Percentiles rank a stretch among this genome's conserved stretches.
Evolutionary conservation across 2,113 vertebrate genomes (phyloP).

Genomic region (Callipepla squamata): DNA sequence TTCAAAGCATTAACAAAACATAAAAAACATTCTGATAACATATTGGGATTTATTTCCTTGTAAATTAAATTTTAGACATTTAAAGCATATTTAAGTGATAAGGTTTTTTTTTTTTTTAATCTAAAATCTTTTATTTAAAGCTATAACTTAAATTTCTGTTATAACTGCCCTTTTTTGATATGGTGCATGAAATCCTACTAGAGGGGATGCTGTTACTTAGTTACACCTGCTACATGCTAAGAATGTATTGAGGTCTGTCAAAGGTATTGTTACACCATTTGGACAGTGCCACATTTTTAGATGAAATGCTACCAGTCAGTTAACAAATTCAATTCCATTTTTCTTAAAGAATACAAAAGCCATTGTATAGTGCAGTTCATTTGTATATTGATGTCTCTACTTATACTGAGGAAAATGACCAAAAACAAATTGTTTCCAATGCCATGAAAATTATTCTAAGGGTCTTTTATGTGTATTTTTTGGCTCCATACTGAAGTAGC

Average conservation of each 20-base stretch:
- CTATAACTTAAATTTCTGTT: background rate
- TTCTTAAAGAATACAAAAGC: background rate
- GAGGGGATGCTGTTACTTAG: background rate
- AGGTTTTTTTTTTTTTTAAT: background rate
- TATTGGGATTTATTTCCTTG: background rate
- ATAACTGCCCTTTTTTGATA: background rate
- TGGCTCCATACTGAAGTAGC: conserved; percentile 13
- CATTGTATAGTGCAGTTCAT: background rate
- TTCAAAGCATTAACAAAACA: background rate
- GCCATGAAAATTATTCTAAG: conserved; percentile 67
- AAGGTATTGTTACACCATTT: background rate
- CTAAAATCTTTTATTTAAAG: background rate
- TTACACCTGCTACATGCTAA: conserved; percentile 13
- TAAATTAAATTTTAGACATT: background rate
- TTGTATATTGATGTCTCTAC: background rate
- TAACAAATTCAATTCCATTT: background rate
- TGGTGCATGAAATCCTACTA: background rate
- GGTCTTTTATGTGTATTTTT: conserved; percentile 42
- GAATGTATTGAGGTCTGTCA: background rate
- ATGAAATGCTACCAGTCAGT: background rate
- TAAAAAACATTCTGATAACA: background rate
- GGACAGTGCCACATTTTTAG: background rate
- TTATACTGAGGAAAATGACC: background rate
- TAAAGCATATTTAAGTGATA: background rate
- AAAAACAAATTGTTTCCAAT: conserved; percentile 18